Base-by-base conservation (phyloP, 2,797 vertebrate genomes). In the Heterohyrax brucei region DNA sequence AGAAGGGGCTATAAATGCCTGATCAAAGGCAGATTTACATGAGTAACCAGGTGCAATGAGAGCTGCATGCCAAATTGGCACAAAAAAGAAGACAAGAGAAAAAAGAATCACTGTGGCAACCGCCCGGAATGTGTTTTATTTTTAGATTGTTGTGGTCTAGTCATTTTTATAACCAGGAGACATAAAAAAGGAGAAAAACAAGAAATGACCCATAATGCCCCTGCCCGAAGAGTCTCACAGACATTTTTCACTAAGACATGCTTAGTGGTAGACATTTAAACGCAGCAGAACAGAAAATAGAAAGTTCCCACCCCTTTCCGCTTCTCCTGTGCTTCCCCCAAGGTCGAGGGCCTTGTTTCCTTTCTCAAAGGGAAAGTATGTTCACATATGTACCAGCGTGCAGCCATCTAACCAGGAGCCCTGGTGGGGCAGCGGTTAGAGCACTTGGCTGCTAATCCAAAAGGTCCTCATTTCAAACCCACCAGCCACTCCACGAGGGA, bases 121-220 rank as follows among this genome's bases (percentile, higher is more conserved):
- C 30, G 26, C 48, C 81, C 68, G 24, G 5, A 5, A 21, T 39
- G 39, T 1, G 0, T 61, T 92, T 93, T 97, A 92, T 78, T 90
- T 95, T 93, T 81, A 94, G 66, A 53, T 50, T 30, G 26, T 6
- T 10, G 88, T 22, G 68, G 73, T 78, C 93, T 83, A 28, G 10
- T 62, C 93, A 91, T 94, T 93, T 96, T 96, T 88, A 64, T 56
- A 91, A 78, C 89, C 78, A 93, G 77, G 24, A 82, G 18, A 62
- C 70, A 19, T 46, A 59, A 86, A 82, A 82, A 95, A 95, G 91
- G 80, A 39, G 81, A 39, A 50, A 87, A 93, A 82, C 6, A n/a
- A 83, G 81, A 68, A 78, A 61, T 24, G 62, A 82, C 62, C 87
- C 30, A 4, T 30, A 48, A 75, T 12, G 68, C 70, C 30, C 14